Evolutionary conservation across 2,888 invertebrate genomes (phyloP).

Genomic region (Alloscopus bannaensis): DNA sequence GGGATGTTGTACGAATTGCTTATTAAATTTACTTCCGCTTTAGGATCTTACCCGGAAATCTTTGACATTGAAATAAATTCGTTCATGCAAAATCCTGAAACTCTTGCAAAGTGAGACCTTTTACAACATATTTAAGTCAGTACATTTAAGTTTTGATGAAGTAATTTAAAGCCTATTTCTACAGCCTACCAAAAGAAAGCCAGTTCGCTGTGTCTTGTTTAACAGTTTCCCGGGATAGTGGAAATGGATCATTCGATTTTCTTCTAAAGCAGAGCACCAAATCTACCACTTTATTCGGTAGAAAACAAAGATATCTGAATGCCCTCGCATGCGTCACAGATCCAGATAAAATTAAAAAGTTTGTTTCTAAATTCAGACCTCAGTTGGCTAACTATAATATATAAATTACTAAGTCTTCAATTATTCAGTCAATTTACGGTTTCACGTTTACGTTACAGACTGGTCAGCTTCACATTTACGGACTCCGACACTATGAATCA

Average conservation of each 20-base stretch:
- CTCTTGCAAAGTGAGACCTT: no score
- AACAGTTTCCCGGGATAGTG: slow-evolving; percentile 6
- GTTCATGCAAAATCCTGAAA: slow-evolving; percentile 21
- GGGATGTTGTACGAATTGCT: slow-evolving; percentile 47
- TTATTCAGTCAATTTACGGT: no score
- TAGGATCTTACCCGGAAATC: slow-evolving; percentile 22
- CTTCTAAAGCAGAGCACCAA: slow-evolving; percentile 14
- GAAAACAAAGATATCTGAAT: slow-evolving; percentile 36
- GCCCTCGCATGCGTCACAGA: slow-evolving; percentile 31
- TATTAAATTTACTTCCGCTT: slow-evolving; percentile 35
- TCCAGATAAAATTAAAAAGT: slow-evolving; percentile 18
- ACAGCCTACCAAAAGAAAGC: slow-evolving; percentile 31
- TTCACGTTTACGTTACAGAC: slow-evolving; percentile 21
- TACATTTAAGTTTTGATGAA: no score
- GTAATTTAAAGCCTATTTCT: not conserved
- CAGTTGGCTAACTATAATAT: not conserved
- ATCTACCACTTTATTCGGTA: slow-evolving; percentile 34
- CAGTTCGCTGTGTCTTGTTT: slow-evolving; percentile 30
- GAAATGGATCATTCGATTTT: slow-evolving; percentile 8
- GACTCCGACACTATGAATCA: no score
- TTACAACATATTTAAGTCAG: no score
- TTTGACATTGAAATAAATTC: not conserved
- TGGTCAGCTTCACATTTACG: slow-evolving; percentile 19
- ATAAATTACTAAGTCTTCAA: not conserved
- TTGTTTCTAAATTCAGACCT: not conserved